phyloP scores from a whole-genome alignment of 2,797 vertebrate genomes.

The Garrulus glandarius region DNA sequence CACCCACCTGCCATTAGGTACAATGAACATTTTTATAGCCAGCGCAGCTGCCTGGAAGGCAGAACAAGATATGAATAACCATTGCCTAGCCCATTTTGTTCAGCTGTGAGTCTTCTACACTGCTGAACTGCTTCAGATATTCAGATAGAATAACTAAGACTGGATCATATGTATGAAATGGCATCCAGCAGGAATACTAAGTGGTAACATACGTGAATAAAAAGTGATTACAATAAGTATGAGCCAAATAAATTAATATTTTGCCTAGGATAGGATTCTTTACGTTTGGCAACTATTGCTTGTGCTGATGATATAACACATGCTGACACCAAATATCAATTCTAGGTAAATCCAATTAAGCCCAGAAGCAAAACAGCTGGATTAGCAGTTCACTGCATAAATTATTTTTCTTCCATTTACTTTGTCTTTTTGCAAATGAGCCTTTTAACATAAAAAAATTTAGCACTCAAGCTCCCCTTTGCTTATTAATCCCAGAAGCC shows the following conservation, averaged over 20 bases:
- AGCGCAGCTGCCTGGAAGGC: background rate
- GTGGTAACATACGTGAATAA: constrained; percentile 23
- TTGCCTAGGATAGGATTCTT: constrained; percentile 10
- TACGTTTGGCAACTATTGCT: constrained; percentile 52
- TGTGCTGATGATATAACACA: constrained; percentile 60
- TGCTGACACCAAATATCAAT: constrained; percentile 72
- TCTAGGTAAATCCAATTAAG: constrained; percentile 74
- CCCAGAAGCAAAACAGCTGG: constrained; percentile 74
- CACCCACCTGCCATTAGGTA: background rate
- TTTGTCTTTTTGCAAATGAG: constrained; percentile 72
- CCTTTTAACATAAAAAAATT: constrained; percentile 65
- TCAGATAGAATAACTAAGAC: constrained; percentile 2
- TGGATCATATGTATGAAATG: background rate
- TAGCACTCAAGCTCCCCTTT: constrained; percentile 20
- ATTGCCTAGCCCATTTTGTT: constrained; percentile 22
- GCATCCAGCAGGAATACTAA: background rate
- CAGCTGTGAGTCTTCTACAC: background rate
- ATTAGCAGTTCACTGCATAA: constrained; percentile 70
- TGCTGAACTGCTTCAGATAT: background rate
- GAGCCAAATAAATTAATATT: constrained; percentile 50
- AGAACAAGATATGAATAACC: constrained; percentile 8
- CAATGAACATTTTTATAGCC: constrained; percentile 11
- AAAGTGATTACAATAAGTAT: constrained; percentile 49
- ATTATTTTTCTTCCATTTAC: constrained; percentile 73
- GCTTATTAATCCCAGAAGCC: constrained; percentile 59